Percentiles rank a stretch among this genome's conserved stretches.
These are phyloP conservation scores for Campoletis raptor DNA, from an alignment of 2,888 invertebrate genomes.

Conservation along the genomic window DNA sequence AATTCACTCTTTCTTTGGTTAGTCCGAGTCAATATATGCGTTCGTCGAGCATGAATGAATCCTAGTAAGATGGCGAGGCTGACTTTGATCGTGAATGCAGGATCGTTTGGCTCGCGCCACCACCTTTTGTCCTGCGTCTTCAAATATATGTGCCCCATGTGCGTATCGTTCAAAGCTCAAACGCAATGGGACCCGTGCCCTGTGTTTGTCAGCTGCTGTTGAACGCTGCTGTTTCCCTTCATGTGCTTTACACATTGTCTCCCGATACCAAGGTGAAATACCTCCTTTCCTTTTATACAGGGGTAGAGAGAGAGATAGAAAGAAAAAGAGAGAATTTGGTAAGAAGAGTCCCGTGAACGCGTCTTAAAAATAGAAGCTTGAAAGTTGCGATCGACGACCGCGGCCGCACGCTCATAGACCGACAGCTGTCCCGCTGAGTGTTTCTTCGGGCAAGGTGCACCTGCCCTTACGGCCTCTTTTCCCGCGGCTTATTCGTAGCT, in stretches of 20 bases:
- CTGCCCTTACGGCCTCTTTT: conserved; percentile 46
- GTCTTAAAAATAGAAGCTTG: conserved; percentile 62
- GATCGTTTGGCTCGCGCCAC: conserved; percentile 64
- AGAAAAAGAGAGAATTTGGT: conserved; percentile 13
- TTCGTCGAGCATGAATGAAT: conserved; percentile 44
- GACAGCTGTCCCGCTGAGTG: conserved; percentile 62
- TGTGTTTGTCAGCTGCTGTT: conserved; percentile 61
- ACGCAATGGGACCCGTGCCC: conserved; percentile 43
- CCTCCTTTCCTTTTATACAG: conserved; percentile 15
- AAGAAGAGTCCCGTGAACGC: conserved; percentile 40
- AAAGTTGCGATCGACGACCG: conserved; percentile 68
- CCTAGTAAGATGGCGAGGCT: conserved; percentile 30
- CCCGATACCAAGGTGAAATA: conserved; percentile 24
- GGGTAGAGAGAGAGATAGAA: background rate
- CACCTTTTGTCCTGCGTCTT: conserved; percentile 50
- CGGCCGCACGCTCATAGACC: conserved; percentile 57
- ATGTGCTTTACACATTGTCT: conserved; percentile 14
- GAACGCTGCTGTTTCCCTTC: conserved; percentile 43
- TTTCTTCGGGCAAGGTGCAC: conserved; percentile 57
- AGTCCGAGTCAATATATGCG: background rate
- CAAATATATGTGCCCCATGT: conserved; percentile 18
- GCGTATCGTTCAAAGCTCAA: conserved; percentile 30
- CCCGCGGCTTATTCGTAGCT: conserved; percentile 18
- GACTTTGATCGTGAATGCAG: conserved; percentile 61
- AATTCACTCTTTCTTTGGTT: background rate